Evolutionary conservation across 1,140 invertebrate genomes (phyloP), one percentile per base, ranked within the genome.

Genomic region (Trigoniulus corallinus): DNA sequence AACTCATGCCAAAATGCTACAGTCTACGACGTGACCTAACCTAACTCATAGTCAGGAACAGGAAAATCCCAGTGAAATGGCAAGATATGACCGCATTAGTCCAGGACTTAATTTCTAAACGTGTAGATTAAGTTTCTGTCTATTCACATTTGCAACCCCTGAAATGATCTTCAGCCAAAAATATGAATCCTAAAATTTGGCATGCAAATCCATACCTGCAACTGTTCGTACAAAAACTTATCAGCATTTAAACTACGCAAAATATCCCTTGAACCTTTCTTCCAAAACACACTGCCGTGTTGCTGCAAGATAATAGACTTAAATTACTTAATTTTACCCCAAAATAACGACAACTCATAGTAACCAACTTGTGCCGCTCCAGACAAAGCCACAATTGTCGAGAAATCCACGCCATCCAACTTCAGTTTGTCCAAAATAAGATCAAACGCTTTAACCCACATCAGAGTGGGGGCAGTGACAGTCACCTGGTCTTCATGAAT

Each of bases 221-320:
- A 68, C 66, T 95, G 87, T 44, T 83, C 77, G 66, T 91, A 81
- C 18, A 96, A 63, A 64, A 86, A 87, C 60, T 81, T 77, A 10
- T 74, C 71, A 1, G 84, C 68, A 55, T 85, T 72, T 20, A 94
- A 69, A 44, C 67, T 74, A 51, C 66, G 60, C 1, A 97, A 67
- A 0, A 73, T 71, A 18, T 73, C 58, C 49, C 75, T 70, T 15
- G 84, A 79, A 25, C 82, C 82, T 56, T 75, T 79, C 44, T 78
- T 75, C 92, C 93, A 97, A 68, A 87, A 96, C 3, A 97, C 81
- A 49, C 88, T 92, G 0, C 92, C 91, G 68, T 96, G 92, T 86
- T 97, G 93, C 84, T 94, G 61, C 21, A 70, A 49, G 26, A 56
- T 47, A 52, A 10, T 54, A 47, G 7, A 43, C 29, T 21, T 49